Evolutionary conservation across 2,797 vertebrate species (phyloP).

Genomic region (Passerculus sandwichensis): DNA sequence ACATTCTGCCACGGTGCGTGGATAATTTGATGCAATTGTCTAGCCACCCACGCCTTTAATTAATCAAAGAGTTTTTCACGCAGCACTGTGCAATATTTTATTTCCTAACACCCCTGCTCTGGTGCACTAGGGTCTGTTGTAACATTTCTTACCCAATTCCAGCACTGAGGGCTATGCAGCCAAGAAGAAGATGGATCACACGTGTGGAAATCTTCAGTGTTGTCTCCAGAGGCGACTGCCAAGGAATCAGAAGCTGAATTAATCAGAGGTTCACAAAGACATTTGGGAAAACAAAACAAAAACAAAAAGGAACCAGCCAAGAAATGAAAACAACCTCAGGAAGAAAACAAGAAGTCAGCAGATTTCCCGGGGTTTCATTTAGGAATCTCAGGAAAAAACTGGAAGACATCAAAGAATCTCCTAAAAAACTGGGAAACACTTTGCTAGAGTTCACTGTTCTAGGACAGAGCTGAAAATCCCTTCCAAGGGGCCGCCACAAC

Average conservation of each 20-base stretch:
- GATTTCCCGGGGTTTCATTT: neutral
- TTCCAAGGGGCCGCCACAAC: neutral
- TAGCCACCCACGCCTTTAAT: slow-evolving; percentile 5
- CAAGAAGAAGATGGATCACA: neutral
- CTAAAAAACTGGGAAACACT: neutral
- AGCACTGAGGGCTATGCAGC: neutral
- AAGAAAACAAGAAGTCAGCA: neutral
- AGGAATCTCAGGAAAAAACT: neutral
- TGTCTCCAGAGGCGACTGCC: neutral
- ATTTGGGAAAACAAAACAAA: neutral
- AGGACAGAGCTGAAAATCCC: neutral
- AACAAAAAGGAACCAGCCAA: neutral
- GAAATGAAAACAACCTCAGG: neutral
- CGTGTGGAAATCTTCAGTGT: neutral
- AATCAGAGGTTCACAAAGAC: neutral
- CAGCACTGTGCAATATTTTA: slow-evolving; percentile 42
- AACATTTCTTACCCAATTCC: slow-evolving; percentile 57
- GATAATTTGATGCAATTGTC: slow-evolving; percentile 37
- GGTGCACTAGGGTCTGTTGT: slow-evolving; percentile 15
- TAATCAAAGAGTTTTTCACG: slow-evolving; percentile 5
- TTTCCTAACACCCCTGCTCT: slow-evolving; percentile 39
- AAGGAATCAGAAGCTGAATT: slow-evolving; percentile 22
- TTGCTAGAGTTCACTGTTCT: neutral
- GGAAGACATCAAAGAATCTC: neutral
- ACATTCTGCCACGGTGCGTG: neutral